Evolutionary conservation across 1,140 invertebrate species (phyloP).

Genomic region (Psix sp.): DNA sequence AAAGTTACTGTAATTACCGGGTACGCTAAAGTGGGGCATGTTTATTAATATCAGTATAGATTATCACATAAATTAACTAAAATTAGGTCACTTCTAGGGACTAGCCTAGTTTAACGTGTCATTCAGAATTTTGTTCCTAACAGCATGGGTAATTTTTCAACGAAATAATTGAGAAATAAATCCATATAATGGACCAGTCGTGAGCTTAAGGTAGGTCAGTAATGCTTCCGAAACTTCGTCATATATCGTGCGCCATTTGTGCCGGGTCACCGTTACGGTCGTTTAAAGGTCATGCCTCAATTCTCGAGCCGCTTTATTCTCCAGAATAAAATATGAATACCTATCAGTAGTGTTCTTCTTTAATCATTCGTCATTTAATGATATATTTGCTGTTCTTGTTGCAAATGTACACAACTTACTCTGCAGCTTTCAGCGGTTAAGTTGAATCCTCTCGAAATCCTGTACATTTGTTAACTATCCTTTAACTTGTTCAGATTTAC

Average conservation of each 20-base stretch:
- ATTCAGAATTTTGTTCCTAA: conserved; percentile 16
- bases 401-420: no score
- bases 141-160: not conserved
- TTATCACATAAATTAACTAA: conserved; percentile 26
- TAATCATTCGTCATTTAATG: not conserved
- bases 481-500: not conserved
- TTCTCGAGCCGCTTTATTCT: conserved; percentile 15
- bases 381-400: no score
- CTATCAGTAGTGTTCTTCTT: not conserved
- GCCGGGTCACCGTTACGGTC: conserved; percentile 40
- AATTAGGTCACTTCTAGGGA: conserved; percentile 35
- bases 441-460: no score
- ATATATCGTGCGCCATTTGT: conserved; percentile 35
- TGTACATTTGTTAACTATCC: no score
- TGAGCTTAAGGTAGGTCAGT: conserved; percentile 40
- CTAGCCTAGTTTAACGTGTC: not conserved
- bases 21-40: conserved; percentile 28
- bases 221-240: conserved; percentile 28
- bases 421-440: no score
- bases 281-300: conserved; percentile 34
- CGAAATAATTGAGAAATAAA: conserved; percentile 27
- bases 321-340: conserved; percentile 4
- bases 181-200: conserved; percentile 23
- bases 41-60: conserved; percentile 40
- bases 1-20: not conserved